Conservation (phyloP, 2,113 vertebrate genomes). For the Cinclus cinclus region DNA sequence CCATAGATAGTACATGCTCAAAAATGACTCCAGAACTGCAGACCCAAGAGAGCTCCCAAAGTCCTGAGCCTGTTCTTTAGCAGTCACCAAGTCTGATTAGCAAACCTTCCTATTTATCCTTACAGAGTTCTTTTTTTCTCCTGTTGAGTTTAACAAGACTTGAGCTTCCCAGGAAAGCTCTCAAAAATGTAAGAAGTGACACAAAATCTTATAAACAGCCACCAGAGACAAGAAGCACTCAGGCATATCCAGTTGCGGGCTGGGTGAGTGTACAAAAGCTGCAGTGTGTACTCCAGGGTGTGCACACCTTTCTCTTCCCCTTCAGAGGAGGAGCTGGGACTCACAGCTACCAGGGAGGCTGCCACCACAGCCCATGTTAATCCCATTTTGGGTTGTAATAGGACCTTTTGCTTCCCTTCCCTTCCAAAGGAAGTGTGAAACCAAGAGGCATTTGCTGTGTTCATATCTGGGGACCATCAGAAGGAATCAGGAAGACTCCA, state of each 20-base stretch:
- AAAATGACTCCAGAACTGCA: not conserved
- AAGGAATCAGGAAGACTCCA: not conserved
- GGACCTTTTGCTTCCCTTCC: not conserved
- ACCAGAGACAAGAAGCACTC: not conserved
- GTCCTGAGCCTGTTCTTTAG: not conserved
- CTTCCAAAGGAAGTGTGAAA: not conserved
- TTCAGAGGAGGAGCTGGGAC: not conserved
- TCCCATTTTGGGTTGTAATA: not conserved
- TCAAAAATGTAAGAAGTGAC: not conserved
- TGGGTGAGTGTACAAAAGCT: not conserved
- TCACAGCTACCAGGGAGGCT: not conserved
- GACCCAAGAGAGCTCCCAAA: not conserved
- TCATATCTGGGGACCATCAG: rapidly evolving
- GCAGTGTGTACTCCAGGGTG: not conserved
- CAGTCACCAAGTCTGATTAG: not conserved
- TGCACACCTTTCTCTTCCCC: not conserved
- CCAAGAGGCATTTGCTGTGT: not conserved
- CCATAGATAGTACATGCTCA: rapidly evolving
- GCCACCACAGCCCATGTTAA: not conserved
- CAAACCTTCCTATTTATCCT: not conserved
- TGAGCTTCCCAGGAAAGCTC: not conserved
- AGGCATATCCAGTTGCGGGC: not conserved
- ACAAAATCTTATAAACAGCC: not conserved
- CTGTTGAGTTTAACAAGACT: not conserved
- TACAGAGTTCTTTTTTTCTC: not conserved